A percentile compares a stretch with the other conserved stretches of the same genome.
Conservation (phyloP, 2,888 invertebrate species). For the Pemphredon lugubris region DNA sequence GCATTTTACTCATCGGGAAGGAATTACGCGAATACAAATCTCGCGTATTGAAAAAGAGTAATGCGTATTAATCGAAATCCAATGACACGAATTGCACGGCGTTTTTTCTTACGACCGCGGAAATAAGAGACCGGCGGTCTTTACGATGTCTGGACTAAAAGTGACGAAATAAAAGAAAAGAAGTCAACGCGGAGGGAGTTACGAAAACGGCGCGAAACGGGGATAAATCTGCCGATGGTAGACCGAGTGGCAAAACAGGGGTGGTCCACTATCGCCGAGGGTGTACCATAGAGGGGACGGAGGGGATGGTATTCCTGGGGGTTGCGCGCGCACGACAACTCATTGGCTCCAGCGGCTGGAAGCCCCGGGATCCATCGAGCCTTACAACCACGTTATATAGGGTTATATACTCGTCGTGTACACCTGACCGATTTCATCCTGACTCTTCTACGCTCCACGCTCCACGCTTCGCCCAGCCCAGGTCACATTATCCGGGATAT, state of each 20-base stretch:
- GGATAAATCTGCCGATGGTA: neutral
- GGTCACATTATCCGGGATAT: constrained; percentile 5
- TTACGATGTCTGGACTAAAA: too few species aligned
- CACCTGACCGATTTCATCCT: constrained; percentile 39
- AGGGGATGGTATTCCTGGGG: constrained; percentile 29
- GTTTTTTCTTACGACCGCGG: too few species aligned
- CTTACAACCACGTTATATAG: constrained; percentile 47
- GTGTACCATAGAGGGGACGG: constrained; percentile 12
- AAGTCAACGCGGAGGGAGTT: too few species aligned
- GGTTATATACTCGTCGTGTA: constrained; percentile 26
- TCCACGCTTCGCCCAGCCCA: constrained; percentile 4
- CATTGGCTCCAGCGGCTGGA: constrained; percentile 43
- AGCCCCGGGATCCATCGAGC: constrained; percentile 61
- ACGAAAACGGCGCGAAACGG: neutral
- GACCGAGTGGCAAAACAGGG: neutral
- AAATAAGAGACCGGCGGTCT: too few species aligned
- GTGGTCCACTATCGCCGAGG: constrained; percentile 21
- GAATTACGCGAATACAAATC: too few species aligned
- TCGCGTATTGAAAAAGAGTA: too few species aligned
- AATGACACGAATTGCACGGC: too few species aligned
- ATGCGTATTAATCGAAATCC: too few species aligned
- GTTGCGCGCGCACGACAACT: constrained; percentile 41
- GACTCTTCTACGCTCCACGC: constrained; percentile 20
- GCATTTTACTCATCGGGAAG: too few species aligned
- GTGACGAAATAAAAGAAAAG: too few species aligned